These are phyloP conservation scores for Lerista edwardsae DNA, from an alignment of 2,797 vertebrate species.

Conservation along the genomic window DNA sequence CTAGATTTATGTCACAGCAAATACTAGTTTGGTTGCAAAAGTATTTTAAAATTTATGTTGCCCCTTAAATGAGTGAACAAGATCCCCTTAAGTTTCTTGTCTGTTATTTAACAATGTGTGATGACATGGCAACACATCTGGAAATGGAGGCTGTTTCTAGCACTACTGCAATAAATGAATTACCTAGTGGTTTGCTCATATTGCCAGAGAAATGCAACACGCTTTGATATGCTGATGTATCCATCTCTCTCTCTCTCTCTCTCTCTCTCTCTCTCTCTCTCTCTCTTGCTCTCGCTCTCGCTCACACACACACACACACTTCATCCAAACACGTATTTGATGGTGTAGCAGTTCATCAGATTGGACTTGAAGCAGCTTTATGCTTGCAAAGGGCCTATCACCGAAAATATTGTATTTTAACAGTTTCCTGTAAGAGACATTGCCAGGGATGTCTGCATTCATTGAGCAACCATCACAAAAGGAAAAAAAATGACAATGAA, in stretches of 20 bases:
- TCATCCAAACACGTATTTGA: not conserved
- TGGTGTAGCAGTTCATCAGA: not conserved
- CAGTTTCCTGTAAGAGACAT: not conserved
- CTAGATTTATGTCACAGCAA: no score
- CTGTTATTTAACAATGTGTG: not conserved
- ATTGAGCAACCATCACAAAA: not conserved
- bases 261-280: no score
- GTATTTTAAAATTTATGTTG: not conserved
- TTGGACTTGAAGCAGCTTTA: not conserved
- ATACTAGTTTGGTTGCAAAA: not conserved
- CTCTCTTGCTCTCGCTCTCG: not conserved
- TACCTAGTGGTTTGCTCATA: not conserved
- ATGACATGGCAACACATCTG: not conserved
- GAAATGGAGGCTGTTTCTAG: not conserved
- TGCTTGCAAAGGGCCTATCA: not conserved
- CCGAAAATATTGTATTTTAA: not conserved
- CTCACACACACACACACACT: not conserved
- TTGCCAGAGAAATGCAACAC: not conserved
- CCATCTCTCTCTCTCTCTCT: no score
- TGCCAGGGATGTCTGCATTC: not conserved
- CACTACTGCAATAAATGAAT: not conserved
- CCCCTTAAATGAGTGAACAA: not conserved
- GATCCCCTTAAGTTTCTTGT: not conserved
- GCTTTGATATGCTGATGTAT: not conserved
- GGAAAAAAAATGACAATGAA: constrained; percentile 6